Evolutionary conservation across 1,140 invertebrate species (phyloP), one percentile per base, ranked within the genome.

Genomic region (Penaeus indicus): DNA sequence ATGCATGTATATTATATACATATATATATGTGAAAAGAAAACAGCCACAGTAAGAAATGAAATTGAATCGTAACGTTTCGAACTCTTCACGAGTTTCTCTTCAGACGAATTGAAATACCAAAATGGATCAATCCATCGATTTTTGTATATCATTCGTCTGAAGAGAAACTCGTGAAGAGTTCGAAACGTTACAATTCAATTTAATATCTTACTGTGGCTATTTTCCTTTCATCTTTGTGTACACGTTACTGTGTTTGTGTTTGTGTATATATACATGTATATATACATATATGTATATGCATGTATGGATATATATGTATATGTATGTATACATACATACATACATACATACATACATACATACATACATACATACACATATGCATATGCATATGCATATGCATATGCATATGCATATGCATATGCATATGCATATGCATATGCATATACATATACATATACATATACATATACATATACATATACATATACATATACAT

Each of bases 391-490:
- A 67, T 67, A 67, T 67, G 27, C 32, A 69, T 22, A 18, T 13
- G 22, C 32, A 69, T 8, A 69, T 22, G 21, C 32, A 69, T 22
- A 69, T 69, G 32, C 32, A 69, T 22, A 13, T 22, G 32, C 32
- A 69, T 13, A 18, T 22, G 32, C 19, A 1, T 69, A 69, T 69
- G 8, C 10, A 21, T 69, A 69, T 10, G 27, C 27, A 69, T 10
- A 21, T 69, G 19, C 19, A 8, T 69, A 21, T 69, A 8, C 27
- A 69, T 21, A 18, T 69, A 69, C 27, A 69, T 21, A 69, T 69
- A 69, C 19, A 69, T 69, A 69, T 69, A 69, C 27, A 69, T 69
- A 69, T 69, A 69, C 27, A 69, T 69, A 69, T 69, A 69, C 19
- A 69, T 69, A 69, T 69, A 69, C 27, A 69, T 69, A 69, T 18